Conservation (phyloP, 2,113 vertebrate genomes). For the Conger conger region DNA sequence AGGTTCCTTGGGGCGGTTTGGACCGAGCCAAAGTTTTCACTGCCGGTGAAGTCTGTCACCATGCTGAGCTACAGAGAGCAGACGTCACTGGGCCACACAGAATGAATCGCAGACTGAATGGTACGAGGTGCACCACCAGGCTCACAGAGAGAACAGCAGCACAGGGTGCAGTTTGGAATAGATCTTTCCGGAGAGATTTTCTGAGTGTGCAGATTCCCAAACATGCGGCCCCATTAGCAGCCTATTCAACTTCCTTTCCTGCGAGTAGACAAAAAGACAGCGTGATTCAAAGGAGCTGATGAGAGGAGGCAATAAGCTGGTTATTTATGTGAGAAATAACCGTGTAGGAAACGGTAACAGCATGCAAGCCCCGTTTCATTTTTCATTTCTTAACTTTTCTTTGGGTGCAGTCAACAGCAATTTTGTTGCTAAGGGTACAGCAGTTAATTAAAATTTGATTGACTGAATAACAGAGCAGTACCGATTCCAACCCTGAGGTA, state of each 20-base stretch:
- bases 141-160: not conserved
- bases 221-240: slow-evolving; percentile 71
- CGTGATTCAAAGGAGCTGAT: not conserved
- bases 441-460: not conserved
- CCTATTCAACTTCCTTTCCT: slow-evolving; percentile 80
- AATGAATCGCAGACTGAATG: not conserved
- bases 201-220: slow-evolving; percentile 15
- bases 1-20: slow-evolving; percentile 91
- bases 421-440: not conserved
- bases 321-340: not conserved
- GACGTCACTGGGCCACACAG: not conserved
- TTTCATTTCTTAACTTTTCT: not conserved
- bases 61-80: slow-evolving; percentile 64
- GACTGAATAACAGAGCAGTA: not conserved
- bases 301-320: not conserved
- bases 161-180: not conserved
- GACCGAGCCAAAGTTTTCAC: slow-evolving; percentile 90
- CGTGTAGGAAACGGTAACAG: not conserved
- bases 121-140: not conserved
- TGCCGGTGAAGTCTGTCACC: slow-evolving; percentile 88
- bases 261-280: slow-evolving; percentile 55
- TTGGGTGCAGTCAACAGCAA: not conserved
- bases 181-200: slow-evolving; percentile 82
- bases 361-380: not conserved
- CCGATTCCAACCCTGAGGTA: not conserved